Evolutionary conservation across 2,888 invertebrate genomes (phyloP).

Genomic region (Mesoligia furuncula): DNA sequence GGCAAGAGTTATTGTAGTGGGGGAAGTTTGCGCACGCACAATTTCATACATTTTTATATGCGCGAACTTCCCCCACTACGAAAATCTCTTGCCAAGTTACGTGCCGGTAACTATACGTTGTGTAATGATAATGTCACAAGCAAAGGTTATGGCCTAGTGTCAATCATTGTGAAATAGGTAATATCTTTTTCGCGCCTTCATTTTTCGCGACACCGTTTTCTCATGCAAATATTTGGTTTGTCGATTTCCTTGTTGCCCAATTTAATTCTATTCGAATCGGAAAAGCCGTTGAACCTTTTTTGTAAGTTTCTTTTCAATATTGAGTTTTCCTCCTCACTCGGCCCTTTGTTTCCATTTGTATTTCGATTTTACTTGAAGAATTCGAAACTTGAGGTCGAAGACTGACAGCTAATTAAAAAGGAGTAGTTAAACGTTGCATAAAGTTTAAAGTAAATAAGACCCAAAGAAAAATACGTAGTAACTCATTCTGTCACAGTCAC

Average conservation of each 20-base stretch:
- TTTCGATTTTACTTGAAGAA: conserved; percentile 3
- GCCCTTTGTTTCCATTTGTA: conserved; percentile 7
- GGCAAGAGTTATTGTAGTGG: too few relatives aligned
- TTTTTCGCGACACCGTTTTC: conserved; percentile 18
- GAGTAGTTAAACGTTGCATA: conserved; percentile 12
- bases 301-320: conserved; percentile 8
- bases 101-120: too few relatives aligned
- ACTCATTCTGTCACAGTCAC: conserved; percentile 37
- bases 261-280: conserved; percentile 27
- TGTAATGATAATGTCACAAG: conserved; percentile 18
- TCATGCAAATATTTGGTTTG: conserved; percentile 11
- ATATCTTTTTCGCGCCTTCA: neutral
- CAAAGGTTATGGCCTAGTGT: conserved; percentile 23
- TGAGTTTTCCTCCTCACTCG: conserved; percentile 4
- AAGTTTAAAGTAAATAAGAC: conserved; percentile 31
- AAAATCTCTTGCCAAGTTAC: too few relatives aligned
- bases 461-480: conserved; percentile 37
- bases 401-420: conserved; percentile 43
- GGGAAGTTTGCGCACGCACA: too few relatives aligned
- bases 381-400: conserved; percentile 3
- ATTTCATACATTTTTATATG: too few relatives aligned
- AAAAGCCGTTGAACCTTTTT: conserved; percentile 41
- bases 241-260: neutral
- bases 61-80: too few relatives aligned
- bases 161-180: conserved; percentile 26